These are phyloP conservation scores for Athalia circularis DNA, from an alignment of 2,888 invertebrate genomes.

Conservation along the genomic window DNA sequence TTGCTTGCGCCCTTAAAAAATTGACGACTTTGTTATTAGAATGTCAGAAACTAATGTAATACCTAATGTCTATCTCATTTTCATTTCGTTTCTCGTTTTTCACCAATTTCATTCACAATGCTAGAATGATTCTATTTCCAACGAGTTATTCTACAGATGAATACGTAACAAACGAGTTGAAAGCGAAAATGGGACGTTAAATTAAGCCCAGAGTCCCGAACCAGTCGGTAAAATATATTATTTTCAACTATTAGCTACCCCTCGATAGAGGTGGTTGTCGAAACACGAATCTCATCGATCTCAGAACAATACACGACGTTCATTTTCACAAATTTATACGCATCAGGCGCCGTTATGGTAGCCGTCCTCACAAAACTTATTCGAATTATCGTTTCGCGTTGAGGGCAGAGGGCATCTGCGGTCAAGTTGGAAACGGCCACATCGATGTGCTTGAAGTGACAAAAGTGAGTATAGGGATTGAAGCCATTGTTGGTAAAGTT, in stretches of 20 bases:
- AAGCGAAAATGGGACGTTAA: not conserved
- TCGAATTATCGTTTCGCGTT: no score
- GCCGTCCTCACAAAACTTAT: no score
- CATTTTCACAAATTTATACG: conserved; percentile 10
- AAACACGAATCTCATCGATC: conserved; percentile 29
- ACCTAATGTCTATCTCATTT: not conserved
- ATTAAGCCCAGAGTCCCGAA: not conserved
- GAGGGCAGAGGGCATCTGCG: no score
- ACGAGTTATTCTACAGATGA: not conserved
- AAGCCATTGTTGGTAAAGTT: no score
- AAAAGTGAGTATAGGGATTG: no score
- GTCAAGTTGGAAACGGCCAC: no score
- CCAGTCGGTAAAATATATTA: not conserved
- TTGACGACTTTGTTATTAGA: no score
- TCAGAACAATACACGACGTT: not conserved
- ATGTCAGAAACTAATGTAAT: not conserved
- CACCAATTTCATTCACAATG: not conserved
- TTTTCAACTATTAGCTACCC: not conserved
- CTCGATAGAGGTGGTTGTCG: not conserved
- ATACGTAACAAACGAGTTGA: not conserved
- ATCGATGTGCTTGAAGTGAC: no score
- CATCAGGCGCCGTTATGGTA: no score
- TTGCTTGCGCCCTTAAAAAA: no score
- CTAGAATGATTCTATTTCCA: not conserved
- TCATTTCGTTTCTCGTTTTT: not conserved